Evolutionary conservation across 1,140 invertebrate genomes (phyloP).

Genomic region (Spodoptera frugiperda): DNA sequence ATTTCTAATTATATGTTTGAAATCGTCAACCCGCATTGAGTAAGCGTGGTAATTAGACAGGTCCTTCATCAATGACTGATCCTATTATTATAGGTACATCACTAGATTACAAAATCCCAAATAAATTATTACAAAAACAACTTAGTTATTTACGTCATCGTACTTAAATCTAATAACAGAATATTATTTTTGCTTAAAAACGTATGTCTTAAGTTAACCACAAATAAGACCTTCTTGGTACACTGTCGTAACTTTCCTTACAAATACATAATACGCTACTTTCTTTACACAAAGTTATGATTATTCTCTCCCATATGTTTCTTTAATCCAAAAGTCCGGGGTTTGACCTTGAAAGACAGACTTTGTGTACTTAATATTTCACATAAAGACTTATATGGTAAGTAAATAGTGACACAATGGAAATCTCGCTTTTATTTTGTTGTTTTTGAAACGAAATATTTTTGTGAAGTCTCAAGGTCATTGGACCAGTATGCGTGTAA

Average conservation of each 20-base stretch:
- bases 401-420: constrained; percentile 51
- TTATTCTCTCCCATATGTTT: constrained; percentile 28
- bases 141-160: no score
- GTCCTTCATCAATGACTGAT: no score
- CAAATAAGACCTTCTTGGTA: background rate
- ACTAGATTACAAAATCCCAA: no score
- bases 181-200: background rate
- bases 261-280: constrained; percentile 25
- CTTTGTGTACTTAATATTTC: constrained; percentile 41
- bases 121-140: no score
- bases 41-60: no score
- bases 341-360: constrained; percentile 18
- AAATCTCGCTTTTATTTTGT: constrained; percentile 56
- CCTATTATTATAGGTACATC: no score
- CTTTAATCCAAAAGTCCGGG: constrained; percentile 12
- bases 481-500: constrained; percentile 6
- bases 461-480: constrained; percentile 51
- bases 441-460: constrained; percentile 44
- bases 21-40: no score
- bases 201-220: background rate
- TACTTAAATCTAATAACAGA: background rate
- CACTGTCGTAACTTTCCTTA: constrained; percentile 10
- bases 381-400: constrained; percentile 43
- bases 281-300: constrained; percentile 11
- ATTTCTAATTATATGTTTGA: no score